Evolutionary conservation across 2,797 vertebrate genomes (phyloP).

Genomic region (Oreochromis grahami): DNA sequence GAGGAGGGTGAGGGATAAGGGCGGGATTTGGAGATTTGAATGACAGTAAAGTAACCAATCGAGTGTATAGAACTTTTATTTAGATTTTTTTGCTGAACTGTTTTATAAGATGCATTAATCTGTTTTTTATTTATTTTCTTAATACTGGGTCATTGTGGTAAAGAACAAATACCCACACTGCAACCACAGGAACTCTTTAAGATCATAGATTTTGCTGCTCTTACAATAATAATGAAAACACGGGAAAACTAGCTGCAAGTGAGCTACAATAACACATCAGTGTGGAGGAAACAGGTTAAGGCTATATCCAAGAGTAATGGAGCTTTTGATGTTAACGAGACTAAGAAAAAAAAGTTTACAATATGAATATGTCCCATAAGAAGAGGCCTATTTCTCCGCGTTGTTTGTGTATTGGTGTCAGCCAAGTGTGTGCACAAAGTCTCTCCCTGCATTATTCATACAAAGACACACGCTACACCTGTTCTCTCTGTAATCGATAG

Average conservation of each 20-base stretch:
- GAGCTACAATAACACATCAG: not conserved
- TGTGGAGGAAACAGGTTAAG: not conserved
- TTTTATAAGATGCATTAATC: not conserved
- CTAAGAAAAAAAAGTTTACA: not conserved
- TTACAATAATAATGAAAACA: not conserved
- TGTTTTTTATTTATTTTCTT: not conserved
- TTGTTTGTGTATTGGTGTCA: not conserved
- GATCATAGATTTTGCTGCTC: not conserved
- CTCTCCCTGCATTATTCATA: slow-evolving; percentile 62
- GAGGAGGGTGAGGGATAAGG: slow-evolving; percentile 19
- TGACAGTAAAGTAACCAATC: slow-evolving; percentile 63
- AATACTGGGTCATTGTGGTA: not conserved
- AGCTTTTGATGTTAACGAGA: not conserved
- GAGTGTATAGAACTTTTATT: slow-evolving; percentile 8
- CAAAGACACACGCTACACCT: slow-evolving; percentile 63
- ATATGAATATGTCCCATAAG: not conserved
- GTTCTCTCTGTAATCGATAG: slow-evolving; percentile 67
- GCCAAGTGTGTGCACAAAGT: not conserved
- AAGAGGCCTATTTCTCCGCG: not conserved
- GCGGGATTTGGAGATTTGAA: slow-evolving; percentile 51
- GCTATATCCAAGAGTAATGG: no score
- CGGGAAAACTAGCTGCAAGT: not conserved
- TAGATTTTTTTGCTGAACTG: not conserved
- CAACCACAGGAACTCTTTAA: not conserved
- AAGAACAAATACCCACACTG: no score